phyloP scores from a whole-genome alignment of 2,888 invertebrate species.

The Dugesia japonica region DNA sequence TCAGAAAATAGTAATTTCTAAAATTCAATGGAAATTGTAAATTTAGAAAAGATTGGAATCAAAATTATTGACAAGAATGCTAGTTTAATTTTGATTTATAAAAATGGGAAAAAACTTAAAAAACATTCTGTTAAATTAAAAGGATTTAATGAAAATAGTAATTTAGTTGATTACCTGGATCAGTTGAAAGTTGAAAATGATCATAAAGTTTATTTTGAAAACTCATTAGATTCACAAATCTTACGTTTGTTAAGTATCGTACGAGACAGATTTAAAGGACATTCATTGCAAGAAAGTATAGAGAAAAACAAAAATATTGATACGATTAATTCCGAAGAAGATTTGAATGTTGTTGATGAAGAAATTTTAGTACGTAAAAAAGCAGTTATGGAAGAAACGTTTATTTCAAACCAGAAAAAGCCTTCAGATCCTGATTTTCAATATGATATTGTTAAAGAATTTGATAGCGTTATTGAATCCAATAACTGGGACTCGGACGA shows the following conservation, averaged over 20 bases:
- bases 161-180: background rate
- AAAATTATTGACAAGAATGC: background rate
- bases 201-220: background rate
- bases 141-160: background rate
- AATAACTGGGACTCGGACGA: constrained; percentile 48
- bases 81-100: background rate
- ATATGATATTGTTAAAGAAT: constrained; percentile 50
- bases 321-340: constrained; percentile 37
- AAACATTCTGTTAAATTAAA: background rate
- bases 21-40: too few relatives aligned
- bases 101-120: background rate
- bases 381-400: constrained; percentile 49
- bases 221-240: constrained; percentile 41
- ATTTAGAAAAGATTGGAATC: background rate
- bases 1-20: too few relatives aligned
- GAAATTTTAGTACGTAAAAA: constrained; percentile 48
- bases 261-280: constrained; percentile 48
- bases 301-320: constrained; percentile 38
- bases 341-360: constrained; percentile 46
- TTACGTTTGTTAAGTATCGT: constrained; percentile 49
- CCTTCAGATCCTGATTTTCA: constrained; percentile 49
- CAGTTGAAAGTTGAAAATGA: background rate
- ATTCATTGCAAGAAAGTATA: constrained; percentile 46
- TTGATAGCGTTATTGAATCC: constrained; percentile 42
- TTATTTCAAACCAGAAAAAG: constrained; percentile 47